phyloP scores from a whole-genome alignment of 2,797 vertebrate genomes.

The Myotis findleyi region DNA sequence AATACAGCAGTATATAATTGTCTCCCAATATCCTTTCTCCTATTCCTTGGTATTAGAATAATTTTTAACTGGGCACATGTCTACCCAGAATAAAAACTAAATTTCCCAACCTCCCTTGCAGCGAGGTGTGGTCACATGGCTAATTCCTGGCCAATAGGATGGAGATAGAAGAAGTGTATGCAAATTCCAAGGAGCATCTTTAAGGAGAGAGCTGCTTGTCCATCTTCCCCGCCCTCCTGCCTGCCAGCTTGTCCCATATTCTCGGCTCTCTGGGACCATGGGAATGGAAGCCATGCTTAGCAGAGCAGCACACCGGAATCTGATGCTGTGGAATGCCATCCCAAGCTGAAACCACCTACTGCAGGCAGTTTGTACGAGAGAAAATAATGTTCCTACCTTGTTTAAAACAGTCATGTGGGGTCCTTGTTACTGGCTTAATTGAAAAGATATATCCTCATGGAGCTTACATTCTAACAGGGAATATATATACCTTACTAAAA shows the following conservation, averaged over 20 bases:
- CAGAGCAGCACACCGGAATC: not conserved
- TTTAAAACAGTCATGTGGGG: not conserved
- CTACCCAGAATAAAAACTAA: not conserved
- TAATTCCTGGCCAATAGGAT: not conserved
- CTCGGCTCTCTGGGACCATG: not conserved
- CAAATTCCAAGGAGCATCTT: not conserved
- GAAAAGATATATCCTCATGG: not conserved
- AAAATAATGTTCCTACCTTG: not conserved
- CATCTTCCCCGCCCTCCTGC: not conserved
- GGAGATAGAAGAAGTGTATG: not conserved
- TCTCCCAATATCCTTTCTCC: not conserved
- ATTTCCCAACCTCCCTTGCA: not conserved
- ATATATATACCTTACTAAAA: not conserved
- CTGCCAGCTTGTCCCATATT: not conserved
- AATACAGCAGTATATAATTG: not conserved
- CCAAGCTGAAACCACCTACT: not conserved
- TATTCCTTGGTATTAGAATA: not conserved
- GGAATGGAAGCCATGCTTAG: not conserved
- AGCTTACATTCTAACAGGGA: not conserved
- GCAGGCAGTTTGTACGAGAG: not conserved
- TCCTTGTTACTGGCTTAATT: not conserved
- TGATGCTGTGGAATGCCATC: not conserved
- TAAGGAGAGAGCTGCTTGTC: not conserved
- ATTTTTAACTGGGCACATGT: not conserved
- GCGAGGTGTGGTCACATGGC: not conserved